Evolutionary conservation across 2,797 vertebrate genomes (phyloP), one percentile per base, ranked within the genome.

Genomic region (Epinephelus coioides): DNA sequence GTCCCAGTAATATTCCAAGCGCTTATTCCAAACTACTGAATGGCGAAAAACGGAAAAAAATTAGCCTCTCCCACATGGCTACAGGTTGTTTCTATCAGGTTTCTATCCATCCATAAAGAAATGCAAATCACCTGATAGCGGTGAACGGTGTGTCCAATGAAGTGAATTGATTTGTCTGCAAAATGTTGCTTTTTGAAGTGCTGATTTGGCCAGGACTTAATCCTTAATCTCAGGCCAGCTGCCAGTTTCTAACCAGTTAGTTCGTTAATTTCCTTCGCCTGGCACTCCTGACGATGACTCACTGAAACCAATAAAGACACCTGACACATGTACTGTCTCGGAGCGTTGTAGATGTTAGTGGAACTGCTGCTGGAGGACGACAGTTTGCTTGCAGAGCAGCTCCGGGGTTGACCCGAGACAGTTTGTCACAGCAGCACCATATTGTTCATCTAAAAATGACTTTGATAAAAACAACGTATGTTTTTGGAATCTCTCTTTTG

Each of bases 401-500:
- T 60, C 21, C 11, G 2, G 0, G 23, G 11, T 56, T 63, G 4
- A 78, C n/a, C 25, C 1, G 1, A 63, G 12, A 70, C 27, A 74
- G 60, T 62, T 6, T 57, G 10, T 59, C 21, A 60, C 25, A 11
- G 5, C 18, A 64, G 27, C 44, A 30, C 2, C 23, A 19, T 15
- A 9, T 4, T 34, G 12, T 43, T 76, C 0, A 12, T 27, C 0
- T 0, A 23, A 47, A 62, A 38, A 2, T 46, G 21, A 44, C 13
- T 11, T 0, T 2, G 43, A 59, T 61, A 17, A 30, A 63, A 67
- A 43, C 19, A 53, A 3, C 0, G 43, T 53, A 13, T 9, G 27
- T 53, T 69, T 68, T 18, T 62, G 6, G 14, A n/a, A 44, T 57
- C 21, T 61, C 67, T 44, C 25, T 34, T 60, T 54, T 60, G 51